These are phyloP conservation scores for Andrena haemorrhoa DNA, from an alignment of 2,888 invertebrate genomes.

Conservation along the genomic window DNA sequence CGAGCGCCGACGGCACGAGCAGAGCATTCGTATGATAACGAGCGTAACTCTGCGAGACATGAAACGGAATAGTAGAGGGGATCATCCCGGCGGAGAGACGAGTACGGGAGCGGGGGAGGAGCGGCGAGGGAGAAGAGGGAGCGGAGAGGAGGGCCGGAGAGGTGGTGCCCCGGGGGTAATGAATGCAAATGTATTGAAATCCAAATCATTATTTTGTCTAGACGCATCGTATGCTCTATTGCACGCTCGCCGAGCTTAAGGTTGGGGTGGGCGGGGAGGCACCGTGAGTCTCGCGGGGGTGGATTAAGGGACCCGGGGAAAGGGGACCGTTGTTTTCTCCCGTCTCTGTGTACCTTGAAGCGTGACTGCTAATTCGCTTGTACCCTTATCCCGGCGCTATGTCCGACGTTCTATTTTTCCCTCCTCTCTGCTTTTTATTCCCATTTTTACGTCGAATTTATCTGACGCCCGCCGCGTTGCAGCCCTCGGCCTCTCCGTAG, in stretches of 20 bases:
- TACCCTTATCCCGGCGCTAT: conserved; percentile 43
- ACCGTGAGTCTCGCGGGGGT: conserved; percentile 35
- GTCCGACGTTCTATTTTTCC: conserved; percentile 66
- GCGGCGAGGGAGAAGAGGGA: conserved; percentile 22
- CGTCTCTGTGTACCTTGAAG: conserved; percentile 58
- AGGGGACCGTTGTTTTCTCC: conserved; percentile 55
- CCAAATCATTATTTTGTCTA: conserved; percentile 84
- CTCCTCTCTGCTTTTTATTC: conserved; percentile 31
- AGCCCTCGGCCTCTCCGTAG: background rate
- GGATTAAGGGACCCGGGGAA: conserved; percentile 58
- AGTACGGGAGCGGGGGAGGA: conserved; percentile 28
- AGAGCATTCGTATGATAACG: conserved; percentile 81
- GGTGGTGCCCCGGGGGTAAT: conserved; percentile 72
- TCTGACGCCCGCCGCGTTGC: conserved; percentile 12
- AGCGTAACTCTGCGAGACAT: conserved; percentile 75
- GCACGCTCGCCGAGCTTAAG: conserved; percentile 67
- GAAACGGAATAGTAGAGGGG: conserved; percentile 60
- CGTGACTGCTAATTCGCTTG: conserved; percentile 52
- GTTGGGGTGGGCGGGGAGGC: conserved; percentile 26
- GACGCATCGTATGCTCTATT: conserved; percentile 82
- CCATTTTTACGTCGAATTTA: conserved; percentile 22
- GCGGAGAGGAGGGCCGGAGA: conserved; percentile 36
- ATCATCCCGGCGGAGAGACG: conserved; percentile 50
- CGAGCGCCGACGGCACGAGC: conserved; percentile 71
- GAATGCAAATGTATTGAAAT: conserved; percentile 84